A percentile compares a stretch with the other conserved stretches of the same genome.
phyloP scores from a whole-genome alignment of 1,140 invertebrate species.

The Anastrepha ludens region DNA sequence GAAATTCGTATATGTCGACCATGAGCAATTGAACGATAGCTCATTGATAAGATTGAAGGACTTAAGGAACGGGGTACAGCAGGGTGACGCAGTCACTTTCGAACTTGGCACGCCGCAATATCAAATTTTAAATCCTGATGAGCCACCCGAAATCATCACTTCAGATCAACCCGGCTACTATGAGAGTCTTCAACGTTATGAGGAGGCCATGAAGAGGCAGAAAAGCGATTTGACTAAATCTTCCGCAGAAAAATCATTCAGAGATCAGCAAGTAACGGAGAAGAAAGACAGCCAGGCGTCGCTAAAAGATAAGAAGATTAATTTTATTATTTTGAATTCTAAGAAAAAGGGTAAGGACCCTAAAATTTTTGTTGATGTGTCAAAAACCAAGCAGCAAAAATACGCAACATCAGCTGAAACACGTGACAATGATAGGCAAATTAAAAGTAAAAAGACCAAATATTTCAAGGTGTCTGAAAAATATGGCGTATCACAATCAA shows the following conservation, averaged over 20 bases:
- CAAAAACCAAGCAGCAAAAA: neutral
- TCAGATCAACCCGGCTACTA: slow-evolving; percentile 68
- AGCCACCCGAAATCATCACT: slow-evolving; percentile 68
- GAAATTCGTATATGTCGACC: neutral
- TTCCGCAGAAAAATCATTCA: neutral
- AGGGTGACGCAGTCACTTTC: slow-evolving; percentile 67
- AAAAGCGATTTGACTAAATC: neutral
- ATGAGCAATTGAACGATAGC: neutral
- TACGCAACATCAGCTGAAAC: neutral
- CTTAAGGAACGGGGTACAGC: slow-evolving; percentile 65
- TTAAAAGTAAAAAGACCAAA: neutral
- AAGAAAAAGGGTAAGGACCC: neutral
- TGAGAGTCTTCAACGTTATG: slow-evolving; percentile 12
- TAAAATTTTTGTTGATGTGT: neutral
- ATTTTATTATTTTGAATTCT: neutral
- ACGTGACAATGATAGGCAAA: neutral
- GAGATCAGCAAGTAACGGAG: neutral
- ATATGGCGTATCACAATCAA: neutral
- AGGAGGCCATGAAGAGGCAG: neutral
- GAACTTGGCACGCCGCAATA: slow-evolving; percentile 68
- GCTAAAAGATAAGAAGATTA: neutral
- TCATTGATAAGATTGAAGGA: slow-evolving; percentile 37
- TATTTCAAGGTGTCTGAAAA: no score
- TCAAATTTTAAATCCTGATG: slow-evolving; percentile 68
- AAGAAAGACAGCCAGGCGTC: neutral